A percentile compares a stretch with the other conserved stretches of the same genome.
Evolutionary conservation across 2,113 vertebrate genomes (phyloP).

Genomic region (Sturnus vulgaris): DNA sequence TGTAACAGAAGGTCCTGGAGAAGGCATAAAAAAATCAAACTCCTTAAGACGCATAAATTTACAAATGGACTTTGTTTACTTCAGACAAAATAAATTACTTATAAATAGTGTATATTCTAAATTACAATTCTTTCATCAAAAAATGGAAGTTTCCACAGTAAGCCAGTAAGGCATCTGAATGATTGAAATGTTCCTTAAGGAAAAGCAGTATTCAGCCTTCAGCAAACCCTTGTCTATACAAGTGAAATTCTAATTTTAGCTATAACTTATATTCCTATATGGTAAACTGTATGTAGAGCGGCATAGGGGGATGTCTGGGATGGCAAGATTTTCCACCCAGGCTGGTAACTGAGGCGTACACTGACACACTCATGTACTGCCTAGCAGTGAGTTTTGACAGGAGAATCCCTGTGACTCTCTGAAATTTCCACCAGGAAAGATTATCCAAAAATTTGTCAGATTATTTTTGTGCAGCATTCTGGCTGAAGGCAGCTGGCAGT

Average conservation of each 20-base stretch:
- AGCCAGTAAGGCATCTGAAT: not conserved
- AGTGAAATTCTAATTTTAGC: not conserved
- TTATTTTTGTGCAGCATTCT: not conserved
- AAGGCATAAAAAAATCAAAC: not conserved
- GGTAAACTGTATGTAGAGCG: accelerated
- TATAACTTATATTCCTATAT: not conserved
- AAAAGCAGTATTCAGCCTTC: not conserved
- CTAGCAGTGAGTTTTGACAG: not conserved
- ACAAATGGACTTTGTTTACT: not conserved
- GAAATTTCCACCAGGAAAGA: not conserved
- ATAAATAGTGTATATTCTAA: not conserved
- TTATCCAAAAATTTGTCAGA: not conserved
- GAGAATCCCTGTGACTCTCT: not conserved
- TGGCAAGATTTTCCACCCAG: not conserved
- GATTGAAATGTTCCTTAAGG: not conserved
- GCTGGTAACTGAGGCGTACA: not conserved
- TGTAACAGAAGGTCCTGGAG: not conserved
- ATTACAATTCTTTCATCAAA: not conserved
- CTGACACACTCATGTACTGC: not conserved
- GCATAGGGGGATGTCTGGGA: not conserved
- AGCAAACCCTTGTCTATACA: not conserved
- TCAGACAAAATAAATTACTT: not conserved
- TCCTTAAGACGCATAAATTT: not conserved
- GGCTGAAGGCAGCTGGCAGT: not conserved
- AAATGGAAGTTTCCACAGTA: not conserved